A percentile compares a stretch with the other conserved stretches of the same genome.
These are phyloP conservation scores for Tapirus indicus DNA, from an alignment of 2,797 vertebrate genomes.

Conservation along the genomic window DNA sequence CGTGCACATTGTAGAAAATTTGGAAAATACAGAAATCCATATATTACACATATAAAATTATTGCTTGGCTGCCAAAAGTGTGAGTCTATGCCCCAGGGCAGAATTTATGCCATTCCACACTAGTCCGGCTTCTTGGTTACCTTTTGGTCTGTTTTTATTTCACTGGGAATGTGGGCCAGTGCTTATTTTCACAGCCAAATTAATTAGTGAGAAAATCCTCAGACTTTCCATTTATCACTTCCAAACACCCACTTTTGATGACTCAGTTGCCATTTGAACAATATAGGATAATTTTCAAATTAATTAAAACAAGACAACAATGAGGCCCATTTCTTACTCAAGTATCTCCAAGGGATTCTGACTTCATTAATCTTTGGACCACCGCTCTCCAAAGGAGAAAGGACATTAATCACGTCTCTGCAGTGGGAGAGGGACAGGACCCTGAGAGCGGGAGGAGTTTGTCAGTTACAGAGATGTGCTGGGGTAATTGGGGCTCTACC, in stretches of 20 bases:
- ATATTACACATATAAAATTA: background rate
- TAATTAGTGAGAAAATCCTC: constrained; percentile 84
- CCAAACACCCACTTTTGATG: constrained; percentile 82
- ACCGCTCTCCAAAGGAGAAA: constrained; percentile 2
- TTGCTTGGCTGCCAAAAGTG: background rate
- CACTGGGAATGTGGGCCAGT: constrained; percentile 67
- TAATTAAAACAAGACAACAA: constrained; percentile 79
- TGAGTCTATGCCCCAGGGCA: constrained; percentile 29
- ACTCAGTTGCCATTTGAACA: constrained; percentile 83
- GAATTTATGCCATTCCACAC: constrained; percentile 20
- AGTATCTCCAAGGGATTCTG: constrained; percentile 67
- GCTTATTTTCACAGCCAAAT: constrained; percentile 82
- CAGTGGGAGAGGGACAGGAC: background rate
- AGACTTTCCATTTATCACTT: constrained; percentile 81
- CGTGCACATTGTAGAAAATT: constrained; percentile 25
- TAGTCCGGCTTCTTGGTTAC: constrained; percentile 40
- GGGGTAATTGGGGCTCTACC: background rate
- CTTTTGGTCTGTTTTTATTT: constrained; percentile 74
- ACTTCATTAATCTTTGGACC: constrained; percentile 68
- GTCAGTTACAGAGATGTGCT: background rate
- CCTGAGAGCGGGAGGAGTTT: background rate
- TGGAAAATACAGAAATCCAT: constrained; percentile 45
- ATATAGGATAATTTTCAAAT: constrained; percentile 81
- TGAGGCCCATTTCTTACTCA: constrained; percentile 64
- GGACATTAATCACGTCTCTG: constrained; percentile 63